phyloP scores from a whole-genome alignment of 2,797 vertebrate species.

The Acridotheres tristis region DNA sequence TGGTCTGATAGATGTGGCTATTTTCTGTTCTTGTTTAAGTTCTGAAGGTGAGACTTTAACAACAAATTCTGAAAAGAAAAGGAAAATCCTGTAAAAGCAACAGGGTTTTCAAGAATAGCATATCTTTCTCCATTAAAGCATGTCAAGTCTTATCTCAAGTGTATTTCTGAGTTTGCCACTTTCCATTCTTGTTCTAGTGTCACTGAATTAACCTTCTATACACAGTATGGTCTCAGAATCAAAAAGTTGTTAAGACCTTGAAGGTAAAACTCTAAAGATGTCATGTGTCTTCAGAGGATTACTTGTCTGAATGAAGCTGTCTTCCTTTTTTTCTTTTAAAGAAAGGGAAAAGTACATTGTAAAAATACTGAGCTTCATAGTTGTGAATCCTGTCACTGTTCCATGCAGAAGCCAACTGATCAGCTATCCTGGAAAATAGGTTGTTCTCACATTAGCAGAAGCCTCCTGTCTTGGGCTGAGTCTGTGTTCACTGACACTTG shows the following conservation, averaged over 20 bases:
- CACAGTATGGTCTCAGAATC: slow-evolving; percentile 2
- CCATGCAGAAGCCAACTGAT: background rate
- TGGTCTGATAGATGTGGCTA: background rate
- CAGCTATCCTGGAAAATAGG: background rate
- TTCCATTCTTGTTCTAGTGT: background rate
- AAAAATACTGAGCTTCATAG: background rate
- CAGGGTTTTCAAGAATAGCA: background rate
- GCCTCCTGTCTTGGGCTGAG: background rate
- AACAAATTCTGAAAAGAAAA: background rate
- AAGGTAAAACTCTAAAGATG: background rate
- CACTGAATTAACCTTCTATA: slow-evolving; percentile 19
- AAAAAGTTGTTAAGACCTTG: slow-evolving; percentile 12
- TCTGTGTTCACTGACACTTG: background rate
- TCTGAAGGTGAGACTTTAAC: background rate
- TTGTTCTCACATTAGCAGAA: background rate
- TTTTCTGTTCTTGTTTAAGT: background rate
- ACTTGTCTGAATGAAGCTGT: background rate
- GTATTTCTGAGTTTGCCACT: slow-evolving; percentile 5
- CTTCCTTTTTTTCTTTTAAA: background rate
- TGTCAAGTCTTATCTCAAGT: background rate
- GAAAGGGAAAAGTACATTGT: background rate
- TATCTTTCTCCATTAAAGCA: slow-evolving; percentile 25
- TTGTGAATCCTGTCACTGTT: background rate
- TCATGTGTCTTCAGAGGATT: background rate
- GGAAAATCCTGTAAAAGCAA: background rate